Evolutionary conservation across 2,113 vertebrate species (phyloP), one percentile per base, ranked within the genome.

Genomic region (Chitala chitala): DNA sequence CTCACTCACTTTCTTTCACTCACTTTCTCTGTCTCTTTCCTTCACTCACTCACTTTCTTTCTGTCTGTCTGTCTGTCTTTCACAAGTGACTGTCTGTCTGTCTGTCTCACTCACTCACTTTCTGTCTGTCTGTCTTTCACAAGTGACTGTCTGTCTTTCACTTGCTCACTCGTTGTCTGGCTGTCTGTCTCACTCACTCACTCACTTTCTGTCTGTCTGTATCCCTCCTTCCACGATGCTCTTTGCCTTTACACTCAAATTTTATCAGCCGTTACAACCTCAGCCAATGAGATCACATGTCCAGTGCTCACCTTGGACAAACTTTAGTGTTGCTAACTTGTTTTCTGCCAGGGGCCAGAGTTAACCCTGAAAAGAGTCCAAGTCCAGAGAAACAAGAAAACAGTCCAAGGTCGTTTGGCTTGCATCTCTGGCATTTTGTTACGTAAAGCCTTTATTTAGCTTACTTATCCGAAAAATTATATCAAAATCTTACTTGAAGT

Each of bases 381-480:
- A 46, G 64, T 68, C 20, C 42, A 68, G 17, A 44, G 22, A 66
- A 68, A 36, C 38, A 15, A 9, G 26, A 68, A 20, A 48, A 68
- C 22, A 68, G 15, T n/a, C 64, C 64, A 68, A 68, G 64, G 64
- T 68, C 64, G 46, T 38, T 68, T 46, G 64, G 40, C 64, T 48
- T 68, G 6, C 38, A 12, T 24, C n/a, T 24, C 64, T 42, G 44
- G 38, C 29, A 68, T 68, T 29, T 68, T 48, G 40, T 68, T 68
- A 68, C 64, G 46, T 68, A 68, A 68, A 29, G 9, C 24, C 40
- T 68, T 66, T 66, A 44, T 66, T 68, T 46, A 46, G 64, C 42
- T 46, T 68, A 46, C 15, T 20, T 48, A 3, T 46, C 8, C 46
- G 24, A 44, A 68, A 63, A 68, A 51, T 51, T 46, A 48, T 26